phyloP scores from a whole-genome alignment of 1,140 invertebrate genomes.

The Mya arenaria region DNA sequence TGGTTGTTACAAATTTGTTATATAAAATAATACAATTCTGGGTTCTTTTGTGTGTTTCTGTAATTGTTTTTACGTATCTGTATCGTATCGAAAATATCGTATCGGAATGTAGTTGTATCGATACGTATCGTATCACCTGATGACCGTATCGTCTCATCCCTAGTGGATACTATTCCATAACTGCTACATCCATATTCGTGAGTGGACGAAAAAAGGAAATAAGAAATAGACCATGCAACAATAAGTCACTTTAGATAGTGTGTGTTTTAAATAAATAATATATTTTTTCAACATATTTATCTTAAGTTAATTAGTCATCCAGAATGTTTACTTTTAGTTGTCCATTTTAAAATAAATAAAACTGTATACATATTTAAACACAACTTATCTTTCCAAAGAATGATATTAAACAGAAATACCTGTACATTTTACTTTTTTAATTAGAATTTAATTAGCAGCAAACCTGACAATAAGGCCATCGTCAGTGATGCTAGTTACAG shows the following conservation, averaged over 20 bases:
- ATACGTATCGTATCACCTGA: too few species aligned
- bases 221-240: neutral
- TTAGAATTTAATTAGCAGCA: neutral
- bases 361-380: neutral
- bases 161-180: neutral
- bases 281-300: neutral
- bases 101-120: too few species aligned
- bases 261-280: neutral
- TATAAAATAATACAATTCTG: too few species aligned
- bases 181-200: neutral
- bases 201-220: constrained; percentile 3
- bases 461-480: constrained; percentile 10
- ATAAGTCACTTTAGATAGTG: neutral
- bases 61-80: too few species aligned
- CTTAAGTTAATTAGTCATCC: neutral
- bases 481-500: neutral
- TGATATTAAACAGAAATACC: neutral
- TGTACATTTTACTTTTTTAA: neutral
- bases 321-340: neutral
- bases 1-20: too few species aligned
- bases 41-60: too few species aligned
- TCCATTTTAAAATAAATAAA: neutral
- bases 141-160: too few species aligned
- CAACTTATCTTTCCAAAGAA: neutral
- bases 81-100: too few species aligned